Conservation (phyloP, 2,888 invertebrate species). For the Archips crataeganus region DNA sequence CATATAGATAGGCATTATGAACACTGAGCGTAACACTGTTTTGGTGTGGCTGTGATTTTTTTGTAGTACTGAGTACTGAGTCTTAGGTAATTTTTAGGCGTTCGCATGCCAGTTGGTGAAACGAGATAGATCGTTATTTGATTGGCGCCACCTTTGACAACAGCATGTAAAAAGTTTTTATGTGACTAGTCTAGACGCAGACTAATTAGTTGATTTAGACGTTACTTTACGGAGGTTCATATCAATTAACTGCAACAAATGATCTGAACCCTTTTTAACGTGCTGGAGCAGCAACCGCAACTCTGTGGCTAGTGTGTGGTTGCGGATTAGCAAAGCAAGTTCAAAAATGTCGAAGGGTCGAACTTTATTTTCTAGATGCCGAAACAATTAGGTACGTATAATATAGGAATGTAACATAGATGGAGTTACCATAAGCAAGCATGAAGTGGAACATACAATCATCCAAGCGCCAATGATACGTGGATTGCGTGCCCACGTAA, state of each 20-base stretch:
- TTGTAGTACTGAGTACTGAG: neutral
- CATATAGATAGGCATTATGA: slow-evolving; percentile 30
- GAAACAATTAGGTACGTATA: no score
- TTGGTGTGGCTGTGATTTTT: neutral
- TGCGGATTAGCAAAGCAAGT: no score
- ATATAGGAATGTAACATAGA: neutral
- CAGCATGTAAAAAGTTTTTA: neutral
- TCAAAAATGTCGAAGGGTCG: no score
- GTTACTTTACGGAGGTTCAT: no score
- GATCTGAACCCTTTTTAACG: no score
- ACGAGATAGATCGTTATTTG: neutral
- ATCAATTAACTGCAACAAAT: no score
- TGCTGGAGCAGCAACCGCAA: no score
- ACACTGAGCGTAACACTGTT: slow-evolving; percentile 11
- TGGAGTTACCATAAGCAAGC: neutral
- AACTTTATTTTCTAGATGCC: no score
- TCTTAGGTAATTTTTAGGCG: neutral
- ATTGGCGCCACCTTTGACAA: neutral
- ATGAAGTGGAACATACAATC: slow-evolving; percentile 1
- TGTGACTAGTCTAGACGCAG: neutral
- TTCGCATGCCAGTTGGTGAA: neutral
- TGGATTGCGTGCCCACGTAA: slow-evolving; percentile 30
- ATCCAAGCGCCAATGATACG: slow-evolving; percentile 5
- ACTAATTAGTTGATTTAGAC: no score
- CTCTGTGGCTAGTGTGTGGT: no score